phyloP scores from a whole-genome alignment of 2,797 vertebrate species.

The Rousettus madagascariensis region DNA sequence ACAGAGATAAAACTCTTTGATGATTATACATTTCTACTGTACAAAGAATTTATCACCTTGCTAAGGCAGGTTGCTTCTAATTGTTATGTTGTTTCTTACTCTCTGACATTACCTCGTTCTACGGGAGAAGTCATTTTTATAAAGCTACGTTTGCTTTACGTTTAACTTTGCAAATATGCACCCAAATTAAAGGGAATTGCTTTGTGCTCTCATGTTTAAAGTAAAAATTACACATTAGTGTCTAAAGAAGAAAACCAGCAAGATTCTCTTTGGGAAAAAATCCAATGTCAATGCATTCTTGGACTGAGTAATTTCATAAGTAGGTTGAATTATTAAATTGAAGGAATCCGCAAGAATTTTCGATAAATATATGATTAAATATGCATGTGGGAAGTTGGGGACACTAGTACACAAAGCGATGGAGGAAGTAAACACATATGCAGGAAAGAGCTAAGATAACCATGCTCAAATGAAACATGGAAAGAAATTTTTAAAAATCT shows the following conservation, averaged over 20 bases:
- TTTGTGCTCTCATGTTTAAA: conserved; percentile 27
- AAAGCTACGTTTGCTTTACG: conserved; percentile 58
- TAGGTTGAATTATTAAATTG: conserved; percentile 35
- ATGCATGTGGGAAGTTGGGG: neutral
- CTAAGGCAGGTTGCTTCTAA: conserved; percentile 59
- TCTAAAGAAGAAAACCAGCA: neutral
- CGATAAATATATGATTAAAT: neutral
- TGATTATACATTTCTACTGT: conserved; percentile 60
- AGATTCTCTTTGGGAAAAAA: neutral
- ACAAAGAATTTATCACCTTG: conserved; percentile 63
- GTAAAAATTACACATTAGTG: conserved; percentile 28
- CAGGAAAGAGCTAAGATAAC: conserved; percentile 2
- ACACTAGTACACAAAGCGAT: neutral
- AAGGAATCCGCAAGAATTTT: neutral
- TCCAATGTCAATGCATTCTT: conserved; percentile 12
- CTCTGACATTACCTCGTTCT: conserved; percentile 48
- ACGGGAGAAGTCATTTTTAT: conserved; percentile 54
- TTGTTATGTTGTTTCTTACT: conserved; percentile 46
- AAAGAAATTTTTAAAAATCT: neutral
- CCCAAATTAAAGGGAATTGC: conserved; percentile 45
- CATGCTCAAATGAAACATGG: neutral
- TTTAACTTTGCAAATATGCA: conserved; percentile 61
- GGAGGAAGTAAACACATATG: neutral
- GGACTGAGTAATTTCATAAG: neutral
- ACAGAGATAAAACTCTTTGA: conserved; percentile 71